Evolutionary conservation across 2,888 invertebrate genomes (phyloP).

Genomic region (Pandemis heparana): DNA sequence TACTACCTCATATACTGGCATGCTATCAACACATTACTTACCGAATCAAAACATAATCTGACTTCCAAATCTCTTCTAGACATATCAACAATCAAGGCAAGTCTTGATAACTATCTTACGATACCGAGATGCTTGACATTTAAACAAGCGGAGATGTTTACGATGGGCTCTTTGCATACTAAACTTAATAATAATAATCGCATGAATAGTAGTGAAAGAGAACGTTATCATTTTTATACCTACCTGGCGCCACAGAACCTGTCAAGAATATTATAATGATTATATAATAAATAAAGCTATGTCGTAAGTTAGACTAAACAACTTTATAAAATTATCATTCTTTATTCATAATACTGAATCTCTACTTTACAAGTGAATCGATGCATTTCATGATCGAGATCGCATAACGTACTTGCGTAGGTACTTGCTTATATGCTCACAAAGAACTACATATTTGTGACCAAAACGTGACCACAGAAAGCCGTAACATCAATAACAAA

Average conservation of each 20-base stretch:
- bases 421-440: too few relatives aligned
- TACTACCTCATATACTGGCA: slow-evolving; percentile 44
- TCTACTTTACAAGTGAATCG: not conserved
- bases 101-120: slow-evolving; percentile 20
- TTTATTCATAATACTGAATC: not conserved
- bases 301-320: not conserved
- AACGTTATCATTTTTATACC: not conserved
- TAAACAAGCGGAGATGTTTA: slow-evolving; percentile 7
- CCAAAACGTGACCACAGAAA: too few relatives aligned
- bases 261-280: not conserved
- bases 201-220: not conserved
- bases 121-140: slow-evolving; percentile 16
- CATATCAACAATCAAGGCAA: slow-evolving; percentile 23
- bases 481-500: too few relatives aligned
- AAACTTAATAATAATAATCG: not conserved
- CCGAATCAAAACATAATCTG: slow-evolving; percentile 39
- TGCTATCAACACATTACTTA: slow-evolving; percentile 45
- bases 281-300: too few relatives aligned
- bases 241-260: not conserved
- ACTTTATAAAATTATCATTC: not conserved
- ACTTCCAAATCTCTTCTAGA: slow-evolving; percentile 19
- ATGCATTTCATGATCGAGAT: not conserved
- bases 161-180: not conserved
- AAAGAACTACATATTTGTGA: too few relatives aligned
- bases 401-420: not conserved